Evolutionary conservation across 2,113 vertebrate species (phyloP), one percentile per base, ranked within the genome.

Genomic region (Lasiurus cinereus): DNA sequence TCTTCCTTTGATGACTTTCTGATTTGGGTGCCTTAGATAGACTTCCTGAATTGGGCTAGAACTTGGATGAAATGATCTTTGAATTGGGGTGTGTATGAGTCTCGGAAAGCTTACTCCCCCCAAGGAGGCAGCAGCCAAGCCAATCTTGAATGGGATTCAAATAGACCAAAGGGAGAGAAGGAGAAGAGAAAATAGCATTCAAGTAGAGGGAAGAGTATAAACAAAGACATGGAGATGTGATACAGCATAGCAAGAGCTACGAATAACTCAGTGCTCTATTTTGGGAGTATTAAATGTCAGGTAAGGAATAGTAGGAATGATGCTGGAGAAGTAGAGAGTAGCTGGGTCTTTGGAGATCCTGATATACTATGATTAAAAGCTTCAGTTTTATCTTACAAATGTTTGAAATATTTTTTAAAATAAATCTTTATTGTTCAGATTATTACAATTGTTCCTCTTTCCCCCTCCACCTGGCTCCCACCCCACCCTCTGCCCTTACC

Each of bases 131-230:
- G 56, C 67, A 78, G 73, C 59, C 69, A 46, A 69, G 52, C 46
- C 39, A 52, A 78, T 78, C 27, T 88, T 78, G 69, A 94, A 88
- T 22, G n/a, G 56, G 13, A 66, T 18, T 87, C n/a, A 94, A 31
- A 72, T 56, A 83, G 70, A 70, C 50, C 56, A 87, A 86, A 80
- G 39, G 9, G 5, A 88, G 56, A 64, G 39, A 8, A 78, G n/a
- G 12, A 78, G 29, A 66, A 94, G 72, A 91, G 59, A 67, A 72
- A 85, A 48, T 2, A 11, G 22, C 29, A 29, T 48, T 62, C 56
- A 62, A 46, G 9, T 19, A n/a, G 73, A 82, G 52, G 10, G 50
- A 36, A 52, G 29, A 56, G 19, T 64, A 24, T 56, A 62, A 84
- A 36, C 31, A 70, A 18, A 79, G 46, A 22, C 62, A 39, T n/a